phyloP scores from a whole-genome alignment of 2,888 invertebrate species.

The Stenichneumon culpator region DNA sequence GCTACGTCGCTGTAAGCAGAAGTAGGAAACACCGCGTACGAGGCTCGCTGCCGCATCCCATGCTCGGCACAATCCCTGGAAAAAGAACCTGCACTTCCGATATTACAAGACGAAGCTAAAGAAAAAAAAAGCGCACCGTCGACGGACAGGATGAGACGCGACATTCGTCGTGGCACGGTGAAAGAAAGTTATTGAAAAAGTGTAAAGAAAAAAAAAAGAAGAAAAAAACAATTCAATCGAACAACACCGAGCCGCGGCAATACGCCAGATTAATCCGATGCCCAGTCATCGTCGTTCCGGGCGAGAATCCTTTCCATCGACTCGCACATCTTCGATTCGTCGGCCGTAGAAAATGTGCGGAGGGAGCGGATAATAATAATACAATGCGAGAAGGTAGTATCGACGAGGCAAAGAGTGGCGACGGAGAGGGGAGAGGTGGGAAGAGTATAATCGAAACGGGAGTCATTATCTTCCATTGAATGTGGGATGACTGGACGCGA shows the following conservation, averaged over 20 bases:
- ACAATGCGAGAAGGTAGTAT: slow-evolving; percentile 20
- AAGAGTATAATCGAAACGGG: slow-evolving; percentile 48
- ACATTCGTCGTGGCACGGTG: slow-evolving; percentile 22
- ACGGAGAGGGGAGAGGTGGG: too few relatives aligned
- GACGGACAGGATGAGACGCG: background rate
- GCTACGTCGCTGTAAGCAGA: background rate
- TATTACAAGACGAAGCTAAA: slow-evolving; percentile 69
- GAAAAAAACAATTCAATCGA: slow-evolving; percentile 34
- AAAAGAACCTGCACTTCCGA: slow-evolving; percentile 74
- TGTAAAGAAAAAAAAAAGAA: background rate
- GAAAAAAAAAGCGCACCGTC: background rate
- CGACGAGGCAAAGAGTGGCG: slow-evolving; percentile 1
- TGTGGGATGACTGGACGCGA: slow-evolving; percentile 60
- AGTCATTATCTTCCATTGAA: slow-evolving; percentile 62
- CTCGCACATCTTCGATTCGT: slow-evolving; percentile 38
- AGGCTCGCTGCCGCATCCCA: background rate
- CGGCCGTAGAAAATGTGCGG: background rate
- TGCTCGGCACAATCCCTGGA: slow-evolving; percentile 27
- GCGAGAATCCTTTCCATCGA: slow-evolving; percentile 18
- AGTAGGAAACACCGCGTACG: background rate
- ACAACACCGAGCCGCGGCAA: slow-evolving; percentile 7
- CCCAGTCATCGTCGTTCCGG: slow-evolving; percentile 37
- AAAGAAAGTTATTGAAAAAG: slow-evolving; percentile 52
- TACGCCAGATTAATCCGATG: slow-evolving; percentile 31
- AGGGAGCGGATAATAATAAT: slow-evolving; percentile 63